Conservation (phyloP, 1,140 invertebrate species). For the Metaphire vulgaris region DNA sequence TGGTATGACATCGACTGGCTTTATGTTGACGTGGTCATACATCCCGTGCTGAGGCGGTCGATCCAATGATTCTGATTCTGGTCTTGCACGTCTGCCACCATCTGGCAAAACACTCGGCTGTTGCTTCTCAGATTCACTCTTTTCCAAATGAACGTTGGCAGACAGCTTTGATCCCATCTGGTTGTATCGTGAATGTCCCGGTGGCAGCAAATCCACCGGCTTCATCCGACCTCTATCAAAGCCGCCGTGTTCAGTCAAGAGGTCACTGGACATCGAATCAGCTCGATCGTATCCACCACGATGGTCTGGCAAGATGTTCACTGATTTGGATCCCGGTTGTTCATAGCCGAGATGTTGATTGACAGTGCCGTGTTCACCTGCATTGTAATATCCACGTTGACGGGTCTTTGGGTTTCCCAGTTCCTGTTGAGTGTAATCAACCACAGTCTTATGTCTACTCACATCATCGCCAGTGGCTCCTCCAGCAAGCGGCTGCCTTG, state of each 20-base stretch:
- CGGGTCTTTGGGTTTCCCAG: background rate
- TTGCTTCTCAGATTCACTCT: background rate
- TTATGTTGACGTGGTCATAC: too few relatives aligned
- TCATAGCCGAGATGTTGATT: background rate
- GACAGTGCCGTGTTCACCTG: background rate
- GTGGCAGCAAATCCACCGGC: background rate
- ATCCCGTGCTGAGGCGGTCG: too few relatives aligned
- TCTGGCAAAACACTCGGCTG: background rate
- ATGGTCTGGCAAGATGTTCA: background rate
- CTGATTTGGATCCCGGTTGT: background rate
- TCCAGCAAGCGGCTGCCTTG: background rate
- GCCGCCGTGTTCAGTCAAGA: background rate
- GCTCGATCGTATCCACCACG: background rate
- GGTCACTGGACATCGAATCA: background rate
- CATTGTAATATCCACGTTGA: background rate
- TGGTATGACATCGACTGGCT: background rate
- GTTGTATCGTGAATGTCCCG: background rate
- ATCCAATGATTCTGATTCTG: background rate
- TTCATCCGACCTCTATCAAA: background rate
- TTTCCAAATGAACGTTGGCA: background rate
- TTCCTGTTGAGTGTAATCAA: background rate
- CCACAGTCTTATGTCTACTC: background rate
- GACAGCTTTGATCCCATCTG: background rate
- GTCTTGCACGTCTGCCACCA: background rate
- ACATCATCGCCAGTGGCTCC: background rate